Conservation (phyloP, 2,113 vertebrate species). For the Tetrao urogallus region DNA sequence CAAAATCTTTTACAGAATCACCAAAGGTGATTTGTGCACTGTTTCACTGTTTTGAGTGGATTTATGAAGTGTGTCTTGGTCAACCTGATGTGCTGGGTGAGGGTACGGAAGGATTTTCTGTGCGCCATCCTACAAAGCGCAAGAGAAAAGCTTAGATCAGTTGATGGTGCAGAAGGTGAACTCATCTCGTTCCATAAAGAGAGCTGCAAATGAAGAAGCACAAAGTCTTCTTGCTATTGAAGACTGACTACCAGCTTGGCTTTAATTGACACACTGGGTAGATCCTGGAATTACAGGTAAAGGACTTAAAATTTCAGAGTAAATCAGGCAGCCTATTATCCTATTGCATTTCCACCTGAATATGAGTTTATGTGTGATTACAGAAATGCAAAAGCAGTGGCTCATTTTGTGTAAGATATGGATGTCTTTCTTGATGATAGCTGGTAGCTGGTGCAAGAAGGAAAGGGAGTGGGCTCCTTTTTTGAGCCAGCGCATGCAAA, state of each 20-base stretch:
- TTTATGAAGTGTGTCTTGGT: background rate
- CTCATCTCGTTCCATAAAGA: background rate
- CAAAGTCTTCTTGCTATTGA: background rate
- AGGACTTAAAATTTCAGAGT: background rate
- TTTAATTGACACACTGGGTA: background rate
- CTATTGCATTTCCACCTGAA: background rate
- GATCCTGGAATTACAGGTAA: background rate
- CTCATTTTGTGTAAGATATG: background rate
- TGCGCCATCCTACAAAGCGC: background rate
- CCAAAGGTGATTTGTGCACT: background rate
- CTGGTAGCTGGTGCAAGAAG: accelerated
- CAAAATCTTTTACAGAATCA: background rate
- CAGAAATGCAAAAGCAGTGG: background rate
- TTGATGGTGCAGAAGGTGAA: background rate
- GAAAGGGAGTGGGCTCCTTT: background rate
- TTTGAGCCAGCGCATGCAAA: background rate
- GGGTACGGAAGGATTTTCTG: background rate
- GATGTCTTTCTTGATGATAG: background rate
- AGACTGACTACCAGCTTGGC: background rate
- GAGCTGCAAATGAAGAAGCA: background rate
- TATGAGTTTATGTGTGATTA: background rate
- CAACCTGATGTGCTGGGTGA: background rate
- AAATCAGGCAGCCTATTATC: background rate
- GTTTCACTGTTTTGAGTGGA: background rate
- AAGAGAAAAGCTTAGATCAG: background rate